Percentiles rank a stretch among this genome's conserved stretches.
These are phyloP conservation scores for Silvanus unidentatus DNA, from an alignment of 2,888 invertebrate species.

Conservation along the genomic window DNA sequence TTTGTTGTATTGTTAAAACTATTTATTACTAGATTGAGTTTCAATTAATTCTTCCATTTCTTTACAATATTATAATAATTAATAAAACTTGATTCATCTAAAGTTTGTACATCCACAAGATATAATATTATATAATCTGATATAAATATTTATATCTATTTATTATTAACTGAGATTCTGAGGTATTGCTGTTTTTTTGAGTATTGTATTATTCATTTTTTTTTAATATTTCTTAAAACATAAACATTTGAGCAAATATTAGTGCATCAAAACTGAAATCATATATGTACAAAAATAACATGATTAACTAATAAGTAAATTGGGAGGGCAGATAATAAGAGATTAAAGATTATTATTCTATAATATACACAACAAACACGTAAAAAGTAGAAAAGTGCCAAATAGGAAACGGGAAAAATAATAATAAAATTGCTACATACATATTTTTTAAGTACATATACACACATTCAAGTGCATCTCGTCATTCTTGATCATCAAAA, in stretches of 20 bases:
- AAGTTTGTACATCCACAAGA: conserved; percentile 45
- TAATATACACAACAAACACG: conserved; percentile 29
- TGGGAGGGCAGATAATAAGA: not conserved
- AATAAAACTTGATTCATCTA: not conserved
- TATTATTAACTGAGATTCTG: conserved; percentile 46
- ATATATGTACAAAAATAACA: conserved; percentile 11
- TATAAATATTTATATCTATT: conserved; percentile 46
- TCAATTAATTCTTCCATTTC: not conserved
- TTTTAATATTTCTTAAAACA: not conserved
- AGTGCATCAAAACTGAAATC: not conserved
- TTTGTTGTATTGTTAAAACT: conserved; percentile 2
- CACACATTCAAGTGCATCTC: not conserved
- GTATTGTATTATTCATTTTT: conserved; percentile 30
- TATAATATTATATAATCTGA: conserved; percentile 39
- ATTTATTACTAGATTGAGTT: not conserved
- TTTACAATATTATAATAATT: not conserved
- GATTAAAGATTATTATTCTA: conserved; percentile 21
- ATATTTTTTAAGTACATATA: conserved; percentile 11
- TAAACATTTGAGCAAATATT: conserved; percentile 5
- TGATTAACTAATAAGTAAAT: not conserved
- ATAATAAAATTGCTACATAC: conserved; percentile 29
- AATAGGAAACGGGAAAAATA: conserved; percentile 28
- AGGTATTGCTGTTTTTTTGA: conserved; percentile 47
- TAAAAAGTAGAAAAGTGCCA: conserved; percentile 35
- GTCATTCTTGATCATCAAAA: too few relatives aligned